A percentile compares a stretch with the other conserved stretches of the same genome.
Conservation (phyloP, 2,888 invertebrate species). For the Phaedon cochleariae region DNA sequence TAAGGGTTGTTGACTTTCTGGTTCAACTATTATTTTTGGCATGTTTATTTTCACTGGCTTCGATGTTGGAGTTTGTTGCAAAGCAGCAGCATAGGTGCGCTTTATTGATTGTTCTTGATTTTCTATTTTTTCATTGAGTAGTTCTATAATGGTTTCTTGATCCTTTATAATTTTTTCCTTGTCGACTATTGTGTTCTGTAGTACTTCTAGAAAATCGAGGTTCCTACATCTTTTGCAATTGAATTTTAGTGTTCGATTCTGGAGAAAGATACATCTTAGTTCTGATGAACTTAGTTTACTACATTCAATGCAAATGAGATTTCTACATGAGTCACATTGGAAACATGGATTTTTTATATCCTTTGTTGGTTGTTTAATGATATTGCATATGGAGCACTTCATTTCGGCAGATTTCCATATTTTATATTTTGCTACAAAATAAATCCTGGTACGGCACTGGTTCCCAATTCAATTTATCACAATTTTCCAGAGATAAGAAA, state of each 20-base stretch:
- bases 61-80: not conserved
- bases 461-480: not conserved
- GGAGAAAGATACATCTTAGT: not conserved
- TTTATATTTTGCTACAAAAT: not conserved
- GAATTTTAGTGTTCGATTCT: not conserved
- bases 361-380: not conserved
- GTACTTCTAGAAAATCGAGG: not conserved
- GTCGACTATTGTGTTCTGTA: constrained; percentile 2
- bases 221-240: too few species aligned
- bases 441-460: not conserved
- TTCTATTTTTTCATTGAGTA: not conserved
- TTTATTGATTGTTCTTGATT: not conserved
- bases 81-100: not conserved
- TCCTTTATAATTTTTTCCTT: not conserved
- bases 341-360: constrained; percentile 1
- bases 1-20: not conserved
- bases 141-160: not conserved
- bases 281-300: not conserved
- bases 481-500: too few species aligned
- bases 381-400: too few species aligned
- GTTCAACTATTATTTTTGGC: not conserved
- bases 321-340: too few species aligned
- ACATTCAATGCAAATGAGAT: too few species aligned
- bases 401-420: not conserved
- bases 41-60: not conserved